Base-by-base conservation (phyloP, 2,888 invertebrate species). In the Eudemis profundana region DNA sequence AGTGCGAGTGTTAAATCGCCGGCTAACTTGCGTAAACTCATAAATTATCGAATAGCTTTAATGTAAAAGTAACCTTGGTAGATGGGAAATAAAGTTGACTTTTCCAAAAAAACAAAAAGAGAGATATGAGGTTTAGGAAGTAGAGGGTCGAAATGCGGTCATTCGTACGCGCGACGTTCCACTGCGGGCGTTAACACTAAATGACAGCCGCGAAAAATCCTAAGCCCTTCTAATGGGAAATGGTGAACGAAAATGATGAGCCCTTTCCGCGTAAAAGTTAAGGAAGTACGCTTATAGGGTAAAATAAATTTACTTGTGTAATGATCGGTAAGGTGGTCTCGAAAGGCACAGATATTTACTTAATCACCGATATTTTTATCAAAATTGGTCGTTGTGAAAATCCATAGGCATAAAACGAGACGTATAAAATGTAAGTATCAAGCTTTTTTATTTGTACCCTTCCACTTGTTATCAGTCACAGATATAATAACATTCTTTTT, bases 151-250 rank as follows among this genome's bases (percentile, higher is more conserved):
- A 56, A 56, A 91, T 91, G 84, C 72, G 85, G 84, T 87, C 84
- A 91, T 91, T 91, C 88, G 89, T 87, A 91, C 78, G 87, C 91
- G 77, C 76, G 82, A 83, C 87, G 86, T 78, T 84, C 85, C 84
- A 78, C 85, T 83, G 85, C 85, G 84, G 77, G 86, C 91, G 90
- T 90, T 91, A 90, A 82, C 90, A 90, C 91, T 86, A 90, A 91
- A 91, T 90, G 90, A 90, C 89, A 88, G 85, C 87, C 75, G 86
- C 86, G 84, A 88, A 89, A 87, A 90, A 85, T 88, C 87, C 82
- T 79, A 78, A 78, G 81, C 76, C 78, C 73, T 76, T 70, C 71
- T 82, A 85, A 89, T 87, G 88, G 84, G 83, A 74, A 82, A 86
- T 83, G 81, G 83, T 81, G 82, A 83, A 83, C 85, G 83, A 84